Percentiles rank a stretch among this genome's conserved stretches.
phyloP scores from a whole-genome alignment of 2,888 invertebrate genomes.

The Brachypterus glaber region DNA sequence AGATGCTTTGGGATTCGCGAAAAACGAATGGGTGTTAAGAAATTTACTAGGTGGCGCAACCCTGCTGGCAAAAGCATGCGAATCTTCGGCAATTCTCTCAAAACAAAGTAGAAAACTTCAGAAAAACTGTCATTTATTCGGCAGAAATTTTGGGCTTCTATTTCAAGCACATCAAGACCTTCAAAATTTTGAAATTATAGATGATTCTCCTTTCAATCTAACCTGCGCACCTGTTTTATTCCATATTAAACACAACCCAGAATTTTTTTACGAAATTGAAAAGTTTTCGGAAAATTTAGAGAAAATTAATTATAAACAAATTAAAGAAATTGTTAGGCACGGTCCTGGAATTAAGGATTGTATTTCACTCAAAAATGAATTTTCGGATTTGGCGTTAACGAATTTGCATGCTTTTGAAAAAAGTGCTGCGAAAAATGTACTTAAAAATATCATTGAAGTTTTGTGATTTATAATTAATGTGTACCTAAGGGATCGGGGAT shows the following conservation, averaged over 20 bases:
- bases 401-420: background rate
- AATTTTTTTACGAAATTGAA: background rate
- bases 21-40: constrained; percentile 68
- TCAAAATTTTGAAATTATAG: background rate
- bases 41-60: constrained; percentile 56
- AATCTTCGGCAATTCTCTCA: constrained; percentile 46
- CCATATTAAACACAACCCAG: background rate
- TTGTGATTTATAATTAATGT: no score
- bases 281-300: background rate
- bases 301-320: background rate
- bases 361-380: background rate
- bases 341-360: background rate
- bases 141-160: background rate
- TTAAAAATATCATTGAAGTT: background rate
- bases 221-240: background rate
- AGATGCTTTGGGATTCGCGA: constrained; percentile 48
- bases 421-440: background rate
- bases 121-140: background rate
- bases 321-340: background rate
- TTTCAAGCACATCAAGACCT: background rate
- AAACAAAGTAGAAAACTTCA: background rate
- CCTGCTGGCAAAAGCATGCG: constrained; percentile 69
- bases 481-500: no score
- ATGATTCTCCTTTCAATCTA: background rate
- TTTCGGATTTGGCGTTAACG: background rate